These are phyloP conservation scores for Crotophaga sulcirostris DNA, from an alignment of 2,113 vertebrate genomes.

Conservation along the genomic window DNA sequence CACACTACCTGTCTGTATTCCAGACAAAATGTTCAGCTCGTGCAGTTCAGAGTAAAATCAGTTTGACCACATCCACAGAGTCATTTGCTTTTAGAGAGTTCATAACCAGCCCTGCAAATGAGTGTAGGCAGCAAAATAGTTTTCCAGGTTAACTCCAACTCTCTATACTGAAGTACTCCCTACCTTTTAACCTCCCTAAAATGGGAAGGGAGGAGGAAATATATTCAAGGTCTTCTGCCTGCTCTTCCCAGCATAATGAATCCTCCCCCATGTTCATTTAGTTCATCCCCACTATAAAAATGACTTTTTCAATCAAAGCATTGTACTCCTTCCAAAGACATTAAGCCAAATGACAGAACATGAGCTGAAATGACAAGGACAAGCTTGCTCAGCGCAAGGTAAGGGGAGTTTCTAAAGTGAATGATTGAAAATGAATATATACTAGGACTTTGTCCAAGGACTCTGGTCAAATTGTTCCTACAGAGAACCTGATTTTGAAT, in stretches of 20 bases:
- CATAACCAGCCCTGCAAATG: background rate
- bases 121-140: background rate
- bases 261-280: slow-evolving; percentile 62
- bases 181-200: slow-evolving; percentile 40
- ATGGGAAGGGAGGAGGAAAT: slow-evolving; percentile 1
- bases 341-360: slow-evolving; percentile 56
- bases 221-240: slow-evolving; percentile 54
- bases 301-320: slow-evolving; percentile 62
- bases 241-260: slow-evolving; percentile 32
- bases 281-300: slow-evolving; percentile 54
- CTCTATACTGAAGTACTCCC: background rate
- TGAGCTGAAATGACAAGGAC: slow-evolving; percentile 60
- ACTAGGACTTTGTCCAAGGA: slow-evolving; percentile 18
- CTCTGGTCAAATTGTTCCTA: background rate
- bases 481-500: background rate
- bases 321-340: slow-evolving; percentile 67
- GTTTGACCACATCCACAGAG: background rate
- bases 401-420: slow-evolving; percentile 26
- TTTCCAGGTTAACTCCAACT: background rate
- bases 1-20: background rate
- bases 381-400: slow-evolving; percentile 18
- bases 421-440: background rate
- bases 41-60: background rate
- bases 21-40: background rate
- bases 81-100: background rate